Conservation (phyloP, 2,888 invertebrate species). For the Mactromeris polynyma region DNA sequence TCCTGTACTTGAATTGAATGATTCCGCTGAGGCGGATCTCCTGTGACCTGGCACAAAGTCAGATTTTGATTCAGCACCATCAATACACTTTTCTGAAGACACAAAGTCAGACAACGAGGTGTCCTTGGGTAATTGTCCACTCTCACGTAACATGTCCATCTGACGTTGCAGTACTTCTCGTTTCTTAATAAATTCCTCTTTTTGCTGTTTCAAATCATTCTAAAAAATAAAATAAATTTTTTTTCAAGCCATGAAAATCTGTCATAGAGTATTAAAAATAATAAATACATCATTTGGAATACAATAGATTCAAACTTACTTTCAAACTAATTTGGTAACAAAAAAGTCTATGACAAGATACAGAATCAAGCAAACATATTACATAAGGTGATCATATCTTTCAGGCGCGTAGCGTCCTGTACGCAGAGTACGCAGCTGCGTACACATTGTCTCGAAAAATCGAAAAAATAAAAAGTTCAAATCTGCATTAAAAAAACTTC, state of each 20-base stretch:
- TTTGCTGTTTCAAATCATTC: slow-evolving; percentile 94
- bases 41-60: slow-evolving; percentile 72
- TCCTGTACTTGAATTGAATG: slow-evolving; percentile 68
- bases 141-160: slow-evolving; percentile 83
- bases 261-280: neutral
- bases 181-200: slow-evolving; percentile 96
- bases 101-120: slow-evolving; percentile 52
- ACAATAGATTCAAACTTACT: too few species aligned
- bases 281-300: too few species aligned
- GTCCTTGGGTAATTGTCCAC: slow-evolving; percentile 64
- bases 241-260: neutral
- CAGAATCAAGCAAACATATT: too few species aligned
- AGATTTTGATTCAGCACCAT: slow-evolving; percentile 48
- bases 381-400: too few species aligned
- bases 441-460: too few species aligned
- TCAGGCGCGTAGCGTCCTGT: too few species aligned
- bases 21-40: slow-evolving; percentile 82
- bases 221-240: slow-evolving; percentile 58
- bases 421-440: too few species aligned
- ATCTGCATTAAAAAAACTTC: too few species aligned
- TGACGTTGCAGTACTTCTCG: slow-evolving; percentile 94
- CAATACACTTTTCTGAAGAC: slow-evolving; percentile 30
- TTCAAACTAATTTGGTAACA: too few species aligned
- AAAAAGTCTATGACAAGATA: too few species aligned
- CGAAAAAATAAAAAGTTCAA: too few species aligned